Conservation (phyloP, 2,888 invertebrate species). For the Scaptomyza flava region DNA sequence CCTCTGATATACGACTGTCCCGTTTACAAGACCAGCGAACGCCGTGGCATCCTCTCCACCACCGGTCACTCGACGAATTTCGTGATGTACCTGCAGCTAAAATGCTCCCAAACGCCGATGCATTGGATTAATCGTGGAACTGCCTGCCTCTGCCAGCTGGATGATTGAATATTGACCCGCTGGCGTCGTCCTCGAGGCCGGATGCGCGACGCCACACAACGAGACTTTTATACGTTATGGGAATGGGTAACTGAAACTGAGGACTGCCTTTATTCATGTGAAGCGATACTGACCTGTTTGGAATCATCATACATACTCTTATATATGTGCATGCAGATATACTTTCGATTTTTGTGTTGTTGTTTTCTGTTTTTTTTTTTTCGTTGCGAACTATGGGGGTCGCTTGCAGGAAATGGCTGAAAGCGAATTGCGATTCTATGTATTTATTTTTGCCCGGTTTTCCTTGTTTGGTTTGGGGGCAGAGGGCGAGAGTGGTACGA, state of each 20-base stretch:
- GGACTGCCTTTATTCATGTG: slow-evolving; percentile 4
- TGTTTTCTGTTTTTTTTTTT: slow-evolving; percentile 24
- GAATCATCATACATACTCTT: slow-evolving; percentile 11
- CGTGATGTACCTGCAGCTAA: slow-evolving; percentile 90
- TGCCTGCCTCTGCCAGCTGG: slow-evolving; percentile 90
- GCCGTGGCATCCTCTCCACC: slow-evolving; percentile 91
- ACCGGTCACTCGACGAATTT: slow-evolving; percentile 94
- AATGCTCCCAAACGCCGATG: slow-evolving; percentile 87
- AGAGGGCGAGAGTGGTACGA: slow-evolving; percentile 22
- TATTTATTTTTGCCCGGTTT: slow-evolving; percentile 57
- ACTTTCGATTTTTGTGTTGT: slow-evolving; percentile 51
- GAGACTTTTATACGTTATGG: slow-evolving; percentile 28
- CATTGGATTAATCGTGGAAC: slow-evolving; percentile 93
- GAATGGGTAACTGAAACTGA: slow-evolving; percentile 20
- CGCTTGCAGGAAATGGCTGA: slow-evolving; percentile 25
- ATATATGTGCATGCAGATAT: slow-evolving; percentile 44
- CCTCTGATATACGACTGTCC: slow-evolving; percentile 88
- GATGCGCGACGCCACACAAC: slow-evolving; percentile 40
- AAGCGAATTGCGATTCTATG: slow-evolving; percentile 50
- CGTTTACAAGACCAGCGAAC: slow-evolving; percentile 91
- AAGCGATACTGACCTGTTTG: slow-evolving; percentile 30
- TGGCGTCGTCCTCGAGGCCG: slow-evolving; percentile 36
- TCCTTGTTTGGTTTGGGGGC: slow-evolving; percentile 13
- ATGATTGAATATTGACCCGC: slow-evolving; percentile 81
- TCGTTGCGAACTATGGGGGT: slow-evolving; percentile 1